Evolutionary conservation across 1,140 invertebrate genomes (phyloP).

Genomic region (Pseudomyrmex dendroicus): DNA sequence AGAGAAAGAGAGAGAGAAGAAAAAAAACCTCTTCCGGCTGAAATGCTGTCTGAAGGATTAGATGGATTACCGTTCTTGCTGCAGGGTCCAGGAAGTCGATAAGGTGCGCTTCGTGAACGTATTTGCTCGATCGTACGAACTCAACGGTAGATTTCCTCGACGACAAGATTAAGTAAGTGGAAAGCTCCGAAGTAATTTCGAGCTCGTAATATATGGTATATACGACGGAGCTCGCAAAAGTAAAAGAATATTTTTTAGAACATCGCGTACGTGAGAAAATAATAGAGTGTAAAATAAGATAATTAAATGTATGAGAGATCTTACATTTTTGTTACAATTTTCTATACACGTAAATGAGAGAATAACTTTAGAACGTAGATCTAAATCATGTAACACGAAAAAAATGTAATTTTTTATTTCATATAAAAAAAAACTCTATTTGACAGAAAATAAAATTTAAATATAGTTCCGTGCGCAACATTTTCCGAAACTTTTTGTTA

Average conservation of each 20-base stretch:
- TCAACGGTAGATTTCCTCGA: constrained; percentile 57
- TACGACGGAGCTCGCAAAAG: not conserved
- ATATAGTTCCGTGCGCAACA: not conserved
- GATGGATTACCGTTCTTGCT: constrained; percentile 80
- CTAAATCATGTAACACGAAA: not conserved
- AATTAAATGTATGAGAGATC: not conserved
- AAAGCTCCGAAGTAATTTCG: constrained; percentile 35
- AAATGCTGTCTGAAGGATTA: constrained; percentile 81
- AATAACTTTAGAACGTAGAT: not conserved
- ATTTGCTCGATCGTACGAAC: constrained; percentile 51
- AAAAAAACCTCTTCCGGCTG: constrained; percentile 79
- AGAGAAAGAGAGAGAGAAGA: constrained; percentile 37
- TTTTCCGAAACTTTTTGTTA: not conserved
- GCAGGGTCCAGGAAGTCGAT: constrained; percentile 57
- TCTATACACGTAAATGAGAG: no score
- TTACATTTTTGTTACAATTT: not conserved
- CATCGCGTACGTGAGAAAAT: not conserved
- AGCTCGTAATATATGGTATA: not conserved
- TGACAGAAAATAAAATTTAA: not conserved
- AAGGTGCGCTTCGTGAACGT: constrained; percentile 59
- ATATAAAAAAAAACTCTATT: not conserved
- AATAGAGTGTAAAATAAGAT: not conserved
- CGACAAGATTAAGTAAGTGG: constrained; percentile 52
- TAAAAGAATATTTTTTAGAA: not conserved
- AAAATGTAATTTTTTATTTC: not conserved